These are phyloP conservation scores for Hucho hucho DNA, from an alignment of 2,113 vertebrate genomes.

Conservation along the genomic window DNA sequence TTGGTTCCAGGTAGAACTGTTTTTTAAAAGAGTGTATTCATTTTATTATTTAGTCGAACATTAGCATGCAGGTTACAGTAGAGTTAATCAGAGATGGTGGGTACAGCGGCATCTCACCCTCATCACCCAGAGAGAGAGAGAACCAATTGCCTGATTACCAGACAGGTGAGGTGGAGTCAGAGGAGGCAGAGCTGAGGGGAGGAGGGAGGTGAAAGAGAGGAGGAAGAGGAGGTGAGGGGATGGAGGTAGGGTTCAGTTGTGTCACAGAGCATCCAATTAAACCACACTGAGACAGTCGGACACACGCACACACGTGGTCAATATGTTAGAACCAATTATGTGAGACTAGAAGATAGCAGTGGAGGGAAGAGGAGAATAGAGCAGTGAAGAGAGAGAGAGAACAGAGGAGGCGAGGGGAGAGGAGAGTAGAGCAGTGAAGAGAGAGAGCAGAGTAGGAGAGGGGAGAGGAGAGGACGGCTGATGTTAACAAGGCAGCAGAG, in stretches of 20 bases:
- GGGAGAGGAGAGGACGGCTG: neutral
- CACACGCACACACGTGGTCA: neutral
- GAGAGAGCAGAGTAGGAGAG: no score
- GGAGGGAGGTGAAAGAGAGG: neutral
- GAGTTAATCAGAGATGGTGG: no score
- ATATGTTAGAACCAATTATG: neutral
- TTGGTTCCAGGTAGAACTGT: no score
- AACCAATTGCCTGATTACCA: neutral
- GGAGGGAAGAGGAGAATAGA: no score
- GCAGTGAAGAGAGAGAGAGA: neutral
- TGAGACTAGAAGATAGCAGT: no score
- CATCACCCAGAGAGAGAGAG: neutral
- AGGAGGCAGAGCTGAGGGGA: neutral
- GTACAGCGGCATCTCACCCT: neutral
- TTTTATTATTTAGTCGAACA: no score
- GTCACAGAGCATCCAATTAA: neutral
- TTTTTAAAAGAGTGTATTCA: no score
- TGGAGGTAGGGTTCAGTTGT: neutral
- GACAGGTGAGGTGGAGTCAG: neutral
- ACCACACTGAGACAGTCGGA: neutral
- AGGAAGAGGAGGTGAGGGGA: neutral
- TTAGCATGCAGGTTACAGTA: no score
- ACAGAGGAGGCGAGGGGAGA: neutral
- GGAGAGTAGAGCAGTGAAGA: neutral
- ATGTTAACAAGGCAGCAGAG: neutral